Evolutionary conservation across 1,140 invertebrate species (phyloP), one percentile per base, ranked within the genome.

Genomic region (Papilio machaon): DNA sequence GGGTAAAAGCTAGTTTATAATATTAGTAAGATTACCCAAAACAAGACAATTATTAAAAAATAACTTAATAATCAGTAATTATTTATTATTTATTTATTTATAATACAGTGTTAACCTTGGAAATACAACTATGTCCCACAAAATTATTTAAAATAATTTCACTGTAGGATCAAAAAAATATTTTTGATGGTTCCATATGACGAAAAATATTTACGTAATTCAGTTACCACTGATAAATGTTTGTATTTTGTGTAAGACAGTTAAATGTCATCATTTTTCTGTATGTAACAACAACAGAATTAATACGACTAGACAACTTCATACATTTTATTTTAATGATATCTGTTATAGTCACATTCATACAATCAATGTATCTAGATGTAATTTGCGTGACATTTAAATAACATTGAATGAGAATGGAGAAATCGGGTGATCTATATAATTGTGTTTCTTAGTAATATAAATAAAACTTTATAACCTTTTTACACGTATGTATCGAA

Each of bases 261-360:
- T 70, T 70, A 70, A 35, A 35, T 70, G 64, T 35, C 64, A 70
- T 70, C 0, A 35, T 70, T 70, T 35, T 35, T 67, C 11, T 70
- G 30, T 15, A 70, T 2, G 3, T 70, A 70, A 30, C 30, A 30
- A 52, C 4, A 15, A 38, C 64, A 38, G 35, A 64, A 35, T 7
- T 70, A 70, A 70, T 35, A 13, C 30, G 64, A 35, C 64, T 70
- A 70, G 64, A 70, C 64, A 35, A 19, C 64, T 70, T 70, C 64
- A 17, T 70, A 70, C 30, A 38, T 70, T 70, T 70, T 38, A 70
- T 70, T 70, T 70, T 70, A 70, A 70, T 38, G 52, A 6, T 17
- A 15, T 9, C 23, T 23, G 4, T 64, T 19, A 64, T 13, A 13
- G 23, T 64, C 58, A 64, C 60, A 67, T 67, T 35, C 10, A 30